phyloP scores from a whole-genome alignment of 2,888 invertebrate genomes.

The Mallateleia sp. region DNA sequence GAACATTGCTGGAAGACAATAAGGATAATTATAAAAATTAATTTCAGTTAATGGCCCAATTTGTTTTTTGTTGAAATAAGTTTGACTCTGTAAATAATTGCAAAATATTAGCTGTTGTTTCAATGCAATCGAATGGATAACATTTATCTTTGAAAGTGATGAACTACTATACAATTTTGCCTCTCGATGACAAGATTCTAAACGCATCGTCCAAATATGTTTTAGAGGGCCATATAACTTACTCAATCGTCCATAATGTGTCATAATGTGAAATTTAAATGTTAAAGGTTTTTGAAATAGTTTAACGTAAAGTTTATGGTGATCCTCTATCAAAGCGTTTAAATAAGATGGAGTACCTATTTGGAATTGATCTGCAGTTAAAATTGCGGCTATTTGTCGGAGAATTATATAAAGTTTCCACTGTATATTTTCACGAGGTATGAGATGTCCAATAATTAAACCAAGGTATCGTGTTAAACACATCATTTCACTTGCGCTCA shows the following conservation, averaged over 20 bases:
- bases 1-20: not conserved
- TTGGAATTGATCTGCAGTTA: not conserved
- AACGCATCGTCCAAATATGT: constrained; percentile 1
- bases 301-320: not conserved
- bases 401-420: constrained; percentile 24
- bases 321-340: not conserved
- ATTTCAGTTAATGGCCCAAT: not conserved
- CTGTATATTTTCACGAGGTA: not conserved
- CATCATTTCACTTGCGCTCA: constrained; percentile 6
- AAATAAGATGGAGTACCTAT: not conserved
- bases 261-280: not conserved
- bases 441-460: constrained; percentile 18
- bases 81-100: constrained; percentile 11
- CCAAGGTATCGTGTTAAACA: constrained; percentile 17
- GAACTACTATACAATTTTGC: not conserved
- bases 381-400: constrained; percentile 6
- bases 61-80: not conserved
- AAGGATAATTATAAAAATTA: not conserved
- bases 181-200: not conserved
- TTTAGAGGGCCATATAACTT: not conserved
- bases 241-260: not conserved
- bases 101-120: constrained; percentile 16
- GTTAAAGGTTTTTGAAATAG: not conserved
- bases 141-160: constrained; percentile 2
- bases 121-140: constrained; percentile 12